Evolutionary conservation across 2,113 vertebrate genomes (phyloP), one percentile per base, ranked within the genome.

Genomic region (Ranitomeya variabilis): DNA sequence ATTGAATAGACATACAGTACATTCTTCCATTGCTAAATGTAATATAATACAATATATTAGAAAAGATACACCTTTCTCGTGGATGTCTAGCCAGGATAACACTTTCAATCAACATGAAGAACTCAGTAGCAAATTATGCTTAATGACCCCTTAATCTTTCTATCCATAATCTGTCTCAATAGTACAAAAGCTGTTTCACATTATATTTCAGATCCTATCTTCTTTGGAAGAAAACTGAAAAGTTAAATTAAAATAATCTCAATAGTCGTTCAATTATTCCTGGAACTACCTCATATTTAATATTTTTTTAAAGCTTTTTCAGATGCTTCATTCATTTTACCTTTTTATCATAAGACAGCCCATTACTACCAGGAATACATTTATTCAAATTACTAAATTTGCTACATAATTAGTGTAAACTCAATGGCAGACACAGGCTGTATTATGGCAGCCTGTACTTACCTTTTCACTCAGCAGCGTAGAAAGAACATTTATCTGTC

Each of bases 201-300:
- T 37, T 16, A 37, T 7, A 14, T 37, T 73, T 37, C 31, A 31
- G 31, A 73, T 37, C 16, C 1, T 37, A 37, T 73, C 69, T 73
- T 16, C 26, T 37, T 37, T 73, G 14, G 21, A 73, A 73, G 69
- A 37, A 73, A 73, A 31, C 23, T 6, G 69, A 73, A 37, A 73
- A 73, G 69, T 37, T 37, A 73, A 31, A 71, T 71, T 71, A 71
- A 73, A 73, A 26, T 73, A 73, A 73, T 37, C 26, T 73, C 26
- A 73, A 16, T 37, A 37, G 69, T 15, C 13, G 69, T 18, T 73
- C 69, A 73, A 73, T 73, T 37, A 15, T 73, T 73, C 31, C 14
- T 37, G 69, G 14, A 16, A 31, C 69, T 15, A 7, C 31, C 31
- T 37, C 13, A 7, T 73, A 73, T 73, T 73, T 37, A 71, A 26